These are phyloP conservation scores for Rhincodon typus DNA, from an alignment of 2,797 vertebrate species.

Conservation along the genomic window DNA sequence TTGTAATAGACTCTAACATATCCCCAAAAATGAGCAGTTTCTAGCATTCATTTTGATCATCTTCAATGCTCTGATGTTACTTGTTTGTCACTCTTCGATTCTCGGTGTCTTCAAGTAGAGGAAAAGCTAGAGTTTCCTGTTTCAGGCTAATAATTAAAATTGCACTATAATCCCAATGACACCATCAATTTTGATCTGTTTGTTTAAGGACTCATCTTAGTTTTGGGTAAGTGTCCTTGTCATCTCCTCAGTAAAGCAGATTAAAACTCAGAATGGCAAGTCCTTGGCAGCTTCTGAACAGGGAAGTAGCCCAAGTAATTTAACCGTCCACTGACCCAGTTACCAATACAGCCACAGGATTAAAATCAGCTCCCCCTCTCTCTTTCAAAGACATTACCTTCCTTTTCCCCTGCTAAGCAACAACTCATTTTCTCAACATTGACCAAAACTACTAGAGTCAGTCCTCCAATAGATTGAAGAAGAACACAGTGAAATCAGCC, in stretches of 20 bases:
- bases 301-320: neutral
- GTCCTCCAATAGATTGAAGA: neutral
- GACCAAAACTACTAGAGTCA: neutral
- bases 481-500: neutral
- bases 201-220: neutral
- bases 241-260: neutral
- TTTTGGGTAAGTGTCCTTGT: neutral
- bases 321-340: neutral
- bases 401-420: neutral
- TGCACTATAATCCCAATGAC: neutral
- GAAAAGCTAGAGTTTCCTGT: neutral
- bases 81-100: neutral
- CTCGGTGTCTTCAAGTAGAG: neutral
- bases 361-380: neutral
- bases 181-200: neutral
- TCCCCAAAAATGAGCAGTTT: too few relatives aligned
- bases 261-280: neutral
- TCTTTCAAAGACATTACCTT: neutral
- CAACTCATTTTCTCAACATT: neutral
- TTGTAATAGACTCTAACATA: too few relatives aligned
- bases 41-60: neutral
- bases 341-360: neutral
- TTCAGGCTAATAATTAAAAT: neutral
- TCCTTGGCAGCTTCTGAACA: too few relatives aligned
- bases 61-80: neutral